A percentile compares a stretch with the other conserved stretches of the same genome.
Conservation (phyloP, 2,113 vertebrate genomes). For the Callipepla squamata region DNA sequence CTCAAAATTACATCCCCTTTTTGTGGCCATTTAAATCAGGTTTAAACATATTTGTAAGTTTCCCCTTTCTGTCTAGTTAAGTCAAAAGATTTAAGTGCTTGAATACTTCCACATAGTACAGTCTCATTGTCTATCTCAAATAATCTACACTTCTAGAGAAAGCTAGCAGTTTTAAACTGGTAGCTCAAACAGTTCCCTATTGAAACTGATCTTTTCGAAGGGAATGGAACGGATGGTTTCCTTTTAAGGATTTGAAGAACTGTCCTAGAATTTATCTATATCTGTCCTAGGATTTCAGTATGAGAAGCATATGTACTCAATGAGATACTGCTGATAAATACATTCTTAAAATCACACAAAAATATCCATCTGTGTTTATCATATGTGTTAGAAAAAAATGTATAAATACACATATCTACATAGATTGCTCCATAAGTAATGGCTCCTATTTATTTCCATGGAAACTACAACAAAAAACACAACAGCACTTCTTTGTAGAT, state of each 20-base stretch:
- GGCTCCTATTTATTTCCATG: neutral
- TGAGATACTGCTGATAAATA: neutral
- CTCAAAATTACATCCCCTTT: neutral
- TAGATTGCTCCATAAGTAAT: neutral
- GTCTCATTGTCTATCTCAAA: neutral
- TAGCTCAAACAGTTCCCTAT: neutral
- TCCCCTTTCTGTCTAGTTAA: neutral
- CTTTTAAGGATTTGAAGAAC: neutral
- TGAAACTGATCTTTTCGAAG: neutral
- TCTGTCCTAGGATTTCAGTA: neutral
- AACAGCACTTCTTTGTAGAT: neutral
- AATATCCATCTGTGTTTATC: neutral
- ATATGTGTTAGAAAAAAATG: neutral
- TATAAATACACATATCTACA: neutral
- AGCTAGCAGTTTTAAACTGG: neutral
- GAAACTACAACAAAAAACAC: neutral
- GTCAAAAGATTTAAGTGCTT: neutral
- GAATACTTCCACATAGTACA: neutral
- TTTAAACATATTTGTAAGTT: neutral
- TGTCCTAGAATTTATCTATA: neutral
- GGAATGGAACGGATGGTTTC: neutral
- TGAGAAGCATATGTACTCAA: neutral
- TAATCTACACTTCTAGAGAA: neutral
- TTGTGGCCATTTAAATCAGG: neutral
- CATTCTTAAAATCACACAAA: neutral